Conservation (phyloP, 1,140 invertebrate genomes). For the Drosophila cardini region DNA sequence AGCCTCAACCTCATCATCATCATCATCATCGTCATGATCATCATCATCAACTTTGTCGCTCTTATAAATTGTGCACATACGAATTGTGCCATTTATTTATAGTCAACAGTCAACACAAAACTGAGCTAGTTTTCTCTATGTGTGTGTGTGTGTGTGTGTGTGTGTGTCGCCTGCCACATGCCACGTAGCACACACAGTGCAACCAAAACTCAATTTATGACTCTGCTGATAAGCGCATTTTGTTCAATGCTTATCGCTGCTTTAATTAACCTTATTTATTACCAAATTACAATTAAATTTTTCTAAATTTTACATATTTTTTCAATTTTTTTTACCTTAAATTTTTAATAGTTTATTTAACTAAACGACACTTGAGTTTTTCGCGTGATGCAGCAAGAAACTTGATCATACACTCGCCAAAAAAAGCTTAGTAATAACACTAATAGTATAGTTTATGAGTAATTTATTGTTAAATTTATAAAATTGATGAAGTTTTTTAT, state of each 20-base stretch:
- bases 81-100: conserved; percentile 78
- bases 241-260: background rate
- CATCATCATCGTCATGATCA: conserved; percentile 21
- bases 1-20: conserved; percentile 20
- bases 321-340: background rate
- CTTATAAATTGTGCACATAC: conserved; percentile 59
- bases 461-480: background rate
- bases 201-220: background rate
- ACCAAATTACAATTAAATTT: background rate
- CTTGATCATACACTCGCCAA: conserved; percentile 10
- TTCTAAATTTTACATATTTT: background rate
- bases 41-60: conserved; percentile 43
- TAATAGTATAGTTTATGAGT: background rate
- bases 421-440: background rate
- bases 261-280: background rate
- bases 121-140: conserved; percentile 9
- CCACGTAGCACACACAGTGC: background rate
- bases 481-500: background rate
- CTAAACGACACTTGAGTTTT: conserved; percentile 20
- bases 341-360: conserved; percentile 13
- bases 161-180: conserved; percentile 14
- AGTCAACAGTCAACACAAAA: conserved; percentile 34
- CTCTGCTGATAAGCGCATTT: background rate
- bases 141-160: conserved; percentile 12
- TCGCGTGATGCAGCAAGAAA: conserved; percentile 18